phyloP scores from a whole-genome alignment of 1,140 invertebrate species.

The Meloidogyne exigua region DNA sequence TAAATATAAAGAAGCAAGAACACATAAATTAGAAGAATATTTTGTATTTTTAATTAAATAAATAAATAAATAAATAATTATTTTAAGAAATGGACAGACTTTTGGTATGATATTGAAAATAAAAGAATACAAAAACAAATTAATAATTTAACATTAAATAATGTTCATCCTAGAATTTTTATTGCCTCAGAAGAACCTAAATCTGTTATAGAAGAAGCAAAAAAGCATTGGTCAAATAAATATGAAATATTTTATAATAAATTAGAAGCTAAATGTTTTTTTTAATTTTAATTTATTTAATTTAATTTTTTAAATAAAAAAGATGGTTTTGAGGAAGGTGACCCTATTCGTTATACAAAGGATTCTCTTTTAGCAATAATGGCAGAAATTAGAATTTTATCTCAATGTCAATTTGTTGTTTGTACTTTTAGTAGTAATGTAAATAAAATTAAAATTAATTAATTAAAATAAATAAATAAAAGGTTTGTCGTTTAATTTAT shows the following conservation, averaged over 20 bases:
- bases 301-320: background rate
- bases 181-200: slow-evolving; percentile 7
- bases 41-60: background rate
- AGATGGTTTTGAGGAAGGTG: slow-evolving; percentile 1
- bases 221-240: background rate
- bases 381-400: slow-evolving; percentile 5
- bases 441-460: background rate
- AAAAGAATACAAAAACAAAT: background rate
- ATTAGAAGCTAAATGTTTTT: background rate
- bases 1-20: background rate
- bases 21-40: background rate
- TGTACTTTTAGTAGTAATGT: slow-evolving; percentile 18
- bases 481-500: background rate
- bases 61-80: background rate
- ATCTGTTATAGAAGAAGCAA: background rate
- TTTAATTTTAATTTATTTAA: slow-evolving; percentile 2
- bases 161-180: background rate
- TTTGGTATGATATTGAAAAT: slow-evolving; percentile 1
- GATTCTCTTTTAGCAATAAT: slow-evolving; percentile 3
- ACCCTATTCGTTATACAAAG: background rate
- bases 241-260: slow-evolving; percentile 14
- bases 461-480: background rate
- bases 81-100: slow-evolving; percentile 11
- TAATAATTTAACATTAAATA: background rate
- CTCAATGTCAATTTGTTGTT: background rate